Conservation (phyloP, 2,113 vertebrate species). For the Perognathus longimembris region DNA sequence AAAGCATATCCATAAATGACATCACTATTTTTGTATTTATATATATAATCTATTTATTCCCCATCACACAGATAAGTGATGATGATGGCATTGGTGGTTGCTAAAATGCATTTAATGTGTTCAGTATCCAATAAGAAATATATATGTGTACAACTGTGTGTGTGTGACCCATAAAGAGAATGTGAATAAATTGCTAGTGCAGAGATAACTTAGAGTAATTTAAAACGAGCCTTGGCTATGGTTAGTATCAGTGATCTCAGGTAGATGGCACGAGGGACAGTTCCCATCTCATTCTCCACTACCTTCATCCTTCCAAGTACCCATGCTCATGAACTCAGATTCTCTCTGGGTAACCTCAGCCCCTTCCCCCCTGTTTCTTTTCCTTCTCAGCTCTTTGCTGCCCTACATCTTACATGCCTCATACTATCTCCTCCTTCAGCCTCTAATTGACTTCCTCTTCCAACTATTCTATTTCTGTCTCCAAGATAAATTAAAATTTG, state of each 20-base stretch:
- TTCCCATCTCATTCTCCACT: neutral
- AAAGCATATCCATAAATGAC: neutral
- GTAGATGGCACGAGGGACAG: neutral
- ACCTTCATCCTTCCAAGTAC: neutral
- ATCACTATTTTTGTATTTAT: neutral
- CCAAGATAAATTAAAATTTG: slow-evolving; percentile 2
- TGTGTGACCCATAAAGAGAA: neutral
- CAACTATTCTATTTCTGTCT: neutral
- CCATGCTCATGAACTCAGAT: neutral
- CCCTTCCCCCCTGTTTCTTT: neutral
- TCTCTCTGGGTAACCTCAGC: neutral
- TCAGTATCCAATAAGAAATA: neutral
- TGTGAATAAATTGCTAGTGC: neutral
- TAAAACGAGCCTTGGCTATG: neutral
- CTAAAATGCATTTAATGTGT: neutral
- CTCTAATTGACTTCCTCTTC: neutral
- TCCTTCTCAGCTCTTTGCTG: neutral
- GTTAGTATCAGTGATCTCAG: neutral
- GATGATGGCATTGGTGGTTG: neutral
- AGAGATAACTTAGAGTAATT: neutral
- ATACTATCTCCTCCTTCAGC: neutral
- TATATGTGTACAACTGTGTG: neutral
- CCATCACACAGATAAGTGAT: neutral
- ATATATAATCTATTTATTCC: neutral
- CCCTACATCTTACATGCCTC: neutral